Evolutionary conservation across 2,797 vertebrate species (phyloP), one percentile per base, ranked within the genome.

Genomic region (Pseudochirops cupreus): DNA sequence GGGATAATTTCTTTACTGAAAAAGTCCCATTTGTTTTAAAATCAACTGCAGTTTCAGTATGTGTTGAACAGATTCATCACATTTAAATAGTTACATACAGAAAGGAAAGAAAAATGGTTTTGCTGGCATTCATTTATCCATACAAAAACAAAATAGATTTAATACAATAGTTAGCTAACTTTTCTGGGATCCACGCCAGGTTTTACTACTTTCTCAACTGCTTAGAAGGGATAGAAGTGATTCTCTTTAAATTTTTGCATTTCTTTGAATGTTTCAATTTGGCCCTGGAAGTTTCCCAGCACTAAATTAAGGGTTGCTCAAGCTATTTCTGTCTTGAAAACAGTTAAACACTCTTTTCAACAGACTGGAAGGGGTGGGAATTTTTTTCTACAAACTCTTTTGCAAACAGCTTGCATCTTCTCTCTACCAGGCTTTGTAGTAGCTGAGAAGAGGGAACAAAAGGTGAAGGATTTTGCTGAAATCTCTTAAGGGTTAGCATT

Each of bases 221-320:
- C 74, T 87, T 87, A 50, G 74, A 50, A 87, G 74, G 39, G 39
- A 26, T 46, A 87, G 39, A 87, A 46, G 39, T 87, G 74, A 87
- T 87, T 50, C 39, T 87, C 39, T 87, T 87, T 87, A 46, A 87
- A 46, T 87, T 87, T 87, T 39, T 87, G 21, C 33, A 24, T 74
- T 74, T 74, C 74, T 87, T 87, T 87, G 39, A 87, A 50, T 10
- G 1, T 87, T 87, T 87, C 74, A 87, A 50, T 87, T 87, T 87
- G 74, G 39, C 39, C 33, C 21, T 87, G 74, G 74, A 87, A 87
- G 39, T 87, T 87, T 87, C 74, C 74, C 74, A 87, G 74, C 21
- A 87, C 74, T 50, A 87, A 87, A 87, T 87, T 87, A 87, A 87
- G 74, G 74, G 74, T 87, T 87, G 74, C 46, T 87, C 50, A 39